Evolutionary conservation across 1,140 invertebrate genomes (phyloP), one percentile per base, ranked within the genome.

Genomic region (Bactericera cockerelli): DNA sequence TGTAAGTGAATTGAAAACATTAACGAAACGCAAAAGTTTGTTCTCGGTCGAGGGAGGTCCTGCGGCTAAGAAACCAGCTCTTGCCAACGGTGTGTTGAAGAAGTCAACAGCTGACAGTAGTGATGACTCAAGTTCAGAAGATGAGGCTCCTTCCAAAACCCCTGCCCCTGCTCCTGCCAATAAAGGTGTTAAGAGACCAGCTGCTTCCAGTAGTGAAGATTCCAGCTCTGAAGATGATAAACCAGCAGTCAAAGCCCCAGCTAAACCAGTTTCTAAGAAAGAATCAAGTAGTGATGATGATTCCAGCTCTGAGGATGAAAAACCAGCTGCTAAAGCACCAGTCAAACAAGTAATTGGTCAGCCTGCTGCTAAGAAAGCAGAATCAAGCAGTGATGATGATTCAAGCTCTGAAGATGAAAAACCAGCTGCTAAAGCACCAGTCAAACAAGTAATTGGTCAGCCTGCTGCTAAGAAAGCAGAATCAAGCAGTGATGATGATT

Each of bases 1-100:
- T 16, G 42, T 49, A 22, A 49, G 42, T 49, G 42, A 49, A 49
- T 49, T 49, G 22, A 49, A 49, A 49, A 49, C n/a, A 49, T 49
- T 49, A 49, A 49, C 42, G 6, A 49, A 49, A 22, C n/a, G 42
- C n/a, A 49, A 49, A 49, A 49, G 42, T 49, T n/a, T 49, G 22
- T 19, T 22, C 8, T 4, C n/a, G 6, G 4, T 22, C 42, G 4
- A 49, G 6, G n/a, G 22, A 19, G n/a, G 42, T 19, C 42, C 42
- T 10, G 22, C 42, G 3, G 42, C 42, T 6, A 49, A 49, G 22
- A 49, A 49, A 49, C 42, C 42, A 49, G 42, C 42, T 10, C 22
- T 49, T 19, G 42, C 42, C 8, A 49, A 49, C 22, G 42, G 42
- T 49, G 42, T 49, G 4, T 49, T n/a, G 3, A 49, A 49, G 22